phyloP scores from a whole-genome alignment of 2,797 vertebrate genomes.

The Tragelaphus eurycerus region DNA sequence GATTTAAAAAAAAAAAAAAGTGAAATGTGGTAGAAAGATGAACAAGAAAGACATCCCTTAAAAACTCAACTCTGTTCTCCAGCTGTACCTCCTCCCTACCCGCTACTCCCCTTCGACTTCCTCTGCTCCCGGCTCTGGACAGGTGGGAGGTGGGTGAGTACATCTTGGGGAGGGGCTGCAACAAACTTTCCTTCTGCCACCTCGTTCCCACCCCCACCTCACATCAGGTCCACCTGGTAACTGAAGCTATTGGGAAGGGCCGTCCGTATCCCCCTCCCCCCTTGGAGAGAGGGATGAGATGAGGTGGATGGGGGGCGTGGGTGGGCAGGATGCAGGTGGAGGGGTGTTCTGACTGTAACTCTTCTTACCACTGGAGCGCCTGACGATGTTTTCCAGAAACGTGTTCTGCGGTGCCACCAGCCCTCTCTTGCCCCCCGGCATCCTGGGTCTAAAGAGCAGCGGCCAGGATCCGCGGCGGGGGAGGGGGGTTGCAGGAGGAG shows the following conservation, averaged over 20 bases:
- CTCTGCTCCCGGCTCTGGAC: constrained; percentile 5
- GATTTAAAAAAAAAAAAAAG: neutral
- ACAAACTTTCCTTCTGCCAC: constrained; percentile 43
- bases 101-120: neutral
- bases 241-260: neutral
- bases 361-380: constrained; percentile 95
- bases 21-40: neutral
- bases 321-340: constrained; percentile 6
- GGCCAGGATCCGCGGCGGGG: constrained; percentile 82
- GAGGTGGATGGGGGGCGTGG: neutral
- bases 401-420: constrained; percentile 99
- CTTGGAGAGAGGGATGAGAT: neutral
- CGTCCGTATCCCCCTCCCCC: neutral
- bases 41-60: neutral
- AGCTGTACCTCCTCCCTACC: neutral
- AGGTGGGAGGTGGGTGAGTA: constrained; percentile 7
- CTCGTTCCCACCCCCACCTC: neutral
- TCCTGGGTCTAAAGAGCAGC: constrained; percentile 88
- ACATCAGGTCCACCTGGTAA: neutral
- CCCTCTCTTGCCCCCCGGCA: constrained; percentile 98
- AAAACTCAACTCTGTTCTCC: constrained; percentile 15
- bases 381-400: constrained; percentile 98
- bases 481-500: constrained; percentile 76
- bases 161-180: neutral
- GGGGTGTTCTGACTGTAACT: constrained; percentile 60